Conservation (phyloP, 2,888 invertebrate genomes). For the Dasypolia templi region DNA sequence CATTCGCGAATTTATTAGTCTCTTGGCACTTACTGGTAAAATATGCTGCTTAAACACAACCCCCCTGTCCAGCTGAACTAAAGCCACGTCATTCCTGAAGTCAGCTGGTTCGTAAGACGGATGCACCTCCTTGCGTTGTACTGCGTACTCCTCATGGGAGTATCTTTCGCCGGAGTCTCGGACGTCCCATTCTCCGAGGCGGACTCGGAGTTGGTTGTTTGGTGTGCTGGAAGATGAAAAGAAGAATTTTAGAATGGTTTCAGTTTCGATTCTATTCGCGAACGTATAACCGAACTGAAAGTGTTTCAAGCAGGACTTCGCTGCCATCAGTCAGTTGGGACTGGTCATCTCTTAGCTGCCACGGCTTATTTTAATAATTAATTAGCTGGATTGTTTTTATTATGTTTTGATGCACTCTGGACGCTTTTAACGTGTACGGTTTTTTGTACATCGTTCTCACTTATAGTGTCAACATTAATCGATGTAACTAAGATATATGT, state of each 20-base stretch:
- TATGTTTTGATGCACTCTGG: no score
- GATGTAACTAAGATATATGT: no score
- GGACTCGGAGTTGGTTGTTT: conserved; percentile 96
- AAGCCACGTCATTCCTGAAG: conserved; percentile 97
- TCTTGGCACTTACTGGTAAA: conserved; percentile 91
- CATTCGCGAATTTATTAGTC: not conserved
- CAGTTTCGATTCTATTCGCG: not conserved
- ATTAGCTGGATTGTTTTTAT: no score
- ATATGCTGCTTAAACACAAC: conserved; percentile 98
- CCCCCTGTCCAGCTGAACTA: conserved; percentile 94
- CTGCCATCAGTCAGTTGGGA: no score
- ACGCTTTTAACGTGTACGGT: no score
- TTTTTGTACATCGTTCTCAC: no score
- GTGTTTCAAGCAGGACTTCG: no score
- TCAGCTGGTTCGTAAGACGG: conserved; percentile 97
- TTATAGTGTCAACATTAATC: no score
- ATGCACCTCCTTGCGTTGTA: conserved; percentile 97
- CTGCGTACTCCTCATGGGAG: conserved; percentile 96
- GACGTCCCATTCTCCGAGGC: conserved; percentile 98
- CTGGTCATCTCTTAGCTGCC: no score
- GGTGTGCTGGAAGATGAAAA: conserved; percentile 92
- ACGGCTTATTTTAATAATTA: no score
- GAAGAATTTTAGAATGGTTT: not conserved
- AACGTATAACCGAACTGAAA: not conserved
- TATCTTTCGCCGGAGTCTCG: conserved; percentile 95